Base-by-base conservation (phyloP, 2,888 invertebrate genomes). In the Rhorus exstirpatorius region DNA sequence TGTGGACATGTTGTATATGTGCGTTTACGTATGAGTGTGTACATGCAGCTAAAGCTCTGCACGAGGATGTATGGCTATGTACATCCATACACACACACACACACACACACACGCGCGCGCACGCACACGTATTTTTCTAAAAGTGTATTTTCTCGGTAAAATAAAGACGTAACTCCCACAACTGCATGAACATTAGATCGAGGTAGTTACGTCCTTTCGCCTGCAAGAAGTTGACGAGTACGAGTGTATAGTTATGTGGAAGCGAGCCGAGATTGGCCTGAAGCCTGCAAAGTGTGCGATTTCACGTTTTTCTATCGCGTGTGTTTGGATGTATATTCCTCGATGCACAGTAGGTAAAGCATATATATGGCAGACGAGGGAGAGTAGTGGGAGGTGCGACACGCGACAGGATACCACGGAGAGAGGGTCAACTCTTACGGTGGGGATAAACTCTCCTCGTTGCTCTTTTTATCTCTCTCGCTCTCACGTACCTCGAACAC, bases 361-460 rank as follows among this genome's bases (percentile, higher is more conserved):
- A 81, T 84, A 81, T 84, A 81, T 77, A 80, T 49, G 87, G 87
- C 82, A 87, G 71, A 76, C 65, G 80, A 61, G 38, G 74, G 72
- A 88, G 86, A 86, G 88, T 88, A 92, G 92, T 92, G 92, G 92
- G 92, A 92, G 91, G 88, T 87, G 88, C 88, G 92, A 92, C 92
- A 92, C 92, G 92, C 92, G 92, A 92, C 92, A 92, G 88, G 87
- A 80, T 51, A 74, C 75, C 58, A 84, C 87, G 87, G 88, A 85
- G 87, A 87, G 88, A n/a, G 86, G 86, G 86, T 1, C 81, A 44
- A 24, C 55, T 51, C 26, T 61, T 51, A 71, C 38, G 81, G 83
- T 74, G 83, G 85, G 81, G 79, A 80, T 65, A 63, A 68, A 71
- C 76, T 78, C 79, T 74, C 78, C 79, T 80, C 80, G 53, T 84